Conservation (phyloP, 2,888 invertebrate genomes). For the Epinotia demarniana region DNA sequence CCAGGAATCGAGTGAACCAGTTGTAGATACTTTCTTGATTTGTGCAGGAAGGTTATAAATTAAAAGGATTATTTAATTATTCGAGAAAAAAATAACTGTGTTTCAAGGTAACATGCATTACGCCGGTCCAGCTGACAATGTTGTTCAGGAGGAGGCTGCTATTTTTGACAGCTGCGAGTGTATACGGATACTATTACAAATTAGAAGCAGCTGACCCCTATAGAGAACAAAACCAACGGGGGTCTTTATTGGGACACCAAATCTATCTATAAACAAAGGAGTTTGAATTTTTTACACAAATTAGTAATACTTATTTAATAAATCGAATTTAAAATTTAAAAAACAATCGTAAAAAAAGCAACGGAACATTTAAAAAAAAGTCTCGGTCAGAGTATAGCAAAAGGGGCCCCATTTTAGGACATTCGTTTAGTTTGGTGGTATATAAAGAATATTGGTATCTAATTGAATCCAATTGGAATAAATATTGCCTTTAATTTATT, state of each 20-base stretch:
- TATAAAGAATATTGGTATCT: not conserved
- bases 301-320: too few relatives aligned
- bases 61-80: not conserved
- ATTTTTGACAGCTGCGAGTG: constrained; percentile 2
- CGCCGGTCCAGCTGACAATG: not conserved
- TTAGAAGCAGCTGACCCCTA: not conserved
- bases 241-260: not conserved
- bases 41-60: too few relatives aligned
- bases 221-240: not conserved
- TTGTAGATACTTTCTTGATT: too few relatives aligned
- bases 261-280: too few relatives aligned
- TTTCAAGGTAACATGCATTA: not conserved
- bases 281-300: too few relatives aligned
- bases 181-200: not conserved
- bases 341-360: too few relatives aligned
- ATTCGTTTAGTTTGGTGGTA: not conserved
- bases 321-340: too few relatives aligned
- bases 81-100: not conserved
- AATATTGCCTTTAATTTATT: not conserved
- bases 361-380: not conserved
- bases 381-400: too few relatives aligned
- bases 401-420: too few relatives aligned
- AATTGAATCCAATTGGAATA: not conserved
- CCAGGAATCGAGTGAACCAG: not conserved
- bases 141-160: not conserved